Evolutionary conservation across 2,797 vertebrate species (phyloP).

Genomic region (Tragopan temminckii): DNA sequence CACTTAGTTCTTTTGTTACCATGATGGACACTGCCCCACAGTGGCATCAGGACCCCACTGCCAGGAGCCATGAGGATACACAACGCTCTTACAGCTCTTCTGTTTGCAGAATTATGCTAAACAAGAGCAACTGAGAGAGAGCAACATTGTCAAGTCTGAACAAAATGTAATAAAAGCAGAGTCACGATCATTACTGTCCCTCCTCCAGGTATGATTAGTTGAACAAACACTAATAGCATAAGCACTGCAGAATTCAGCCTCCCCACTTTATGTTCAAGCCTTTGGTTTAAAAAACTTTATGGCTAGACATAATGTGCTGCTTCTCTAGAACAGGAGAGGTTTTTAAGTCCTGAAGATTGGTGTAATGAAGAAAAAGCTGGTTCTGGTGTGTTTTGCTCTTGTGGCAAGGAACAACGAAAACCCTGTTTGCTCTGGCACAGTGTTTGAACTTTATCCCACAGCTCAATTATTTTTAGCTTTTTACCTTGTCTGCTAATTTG

Average conservation of each 20-base stretch:
- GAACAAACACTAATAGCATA: neutral
- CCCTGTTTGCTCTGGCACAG: neutral
- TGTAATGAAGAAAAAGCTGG: neutral
- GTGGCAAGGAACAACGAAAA: neutral
- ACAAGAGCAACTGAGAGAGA: neutral
- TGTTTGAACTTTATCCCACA: neutral
- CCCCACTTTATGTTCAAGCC: neutral
- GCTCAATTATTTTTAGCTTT: conserved; percentile 3
- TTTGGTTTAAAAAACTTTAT: neutral
- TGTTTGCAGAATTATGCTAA: neutral
- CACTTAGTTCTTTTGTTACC: neutral
- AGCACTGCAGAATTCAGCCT: neutral
- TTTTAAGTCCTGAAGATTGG: neutral
- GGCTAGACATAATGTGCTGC: neutral
- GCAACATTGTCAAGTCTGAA: neutral
- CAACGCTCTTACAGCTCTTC: neutral
- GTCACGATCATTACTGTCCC: neutral
- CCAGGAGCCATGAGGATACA: neutral
- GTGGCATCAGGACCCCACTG: neutral
- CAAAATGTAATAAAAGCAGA: neutral
- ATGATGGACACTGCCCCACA: rapidly evolving
- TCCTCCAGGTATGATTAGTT: neutral
- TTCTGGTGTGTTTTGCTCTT: neutral
- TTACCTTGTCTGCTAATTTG: neutral
- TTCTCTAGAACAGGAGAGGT: neutral